phyloP scores from a whole-genome alignment of 2,888 invertebrate species.

The Ochropleura plecta region DNA sequence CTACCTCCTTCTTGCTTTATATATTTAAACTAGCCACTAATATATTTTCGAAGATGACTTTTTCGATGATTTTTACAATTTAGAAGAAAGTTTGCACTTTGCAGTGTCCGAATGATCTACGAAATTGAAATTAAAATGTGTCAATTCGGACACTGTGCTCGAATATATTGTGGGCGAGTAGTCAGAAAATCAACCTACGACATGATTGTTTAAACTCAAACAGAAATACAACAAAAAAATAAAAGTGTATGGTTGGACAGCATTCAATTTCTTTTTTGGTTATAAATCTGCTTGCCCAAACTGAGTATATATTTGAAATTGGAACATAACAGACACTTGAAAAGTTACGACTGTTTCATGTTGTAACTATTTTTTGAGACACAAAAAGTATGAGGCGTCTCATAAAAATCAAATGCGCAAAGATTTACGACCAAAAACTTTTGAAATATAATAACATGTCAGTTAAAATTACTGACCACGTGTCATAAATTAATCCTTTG shows the following conservation, averaged over 20 bases:
- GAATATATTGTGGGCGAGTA: no score
- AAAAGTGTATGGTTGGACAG: neutral
- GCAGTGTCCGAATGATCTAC: no score
- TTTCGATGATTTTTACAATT: no score
- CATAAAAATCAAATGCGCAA: conserved; percentile 86
- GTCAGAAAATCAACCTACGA: no score
- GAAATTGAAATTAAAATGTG: no score
- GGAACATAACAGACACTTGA: conserved; percentile 31
- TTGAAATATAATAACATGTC: conserved; percentile 88
- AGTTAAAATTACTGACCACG: conserved; percentile 83
- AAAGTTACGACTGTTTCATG: conserved; percentile 59
- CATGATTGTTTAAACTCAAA: neutral
- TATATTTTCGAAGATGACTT: neutral
- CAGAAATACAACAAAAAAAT: conserved; percentile 7
- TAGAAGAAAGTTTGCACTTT: no score
- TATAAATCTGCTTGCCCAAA: neutral
- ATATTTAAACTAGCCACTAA: neutral
- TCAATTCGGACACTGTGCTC: no score
- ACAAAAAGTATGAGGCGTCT: conserved; percentile 77
- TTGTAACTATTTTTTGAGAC: conserved; percentile 66
- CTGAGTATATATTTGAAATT: conserved; percentile 44
- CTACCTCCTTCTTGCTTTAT: neutral
- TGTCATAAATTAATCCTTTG: conserved; percentile 81
- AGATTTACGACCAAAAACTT: conserved; percentile 85
- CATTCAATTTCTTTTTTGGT: neutral